These are phyloP conservation scores for Chrysochloris asiatica DNA, from an alignment of 2,113 vertebrate species.

Conservation along the genomic window DNA sequence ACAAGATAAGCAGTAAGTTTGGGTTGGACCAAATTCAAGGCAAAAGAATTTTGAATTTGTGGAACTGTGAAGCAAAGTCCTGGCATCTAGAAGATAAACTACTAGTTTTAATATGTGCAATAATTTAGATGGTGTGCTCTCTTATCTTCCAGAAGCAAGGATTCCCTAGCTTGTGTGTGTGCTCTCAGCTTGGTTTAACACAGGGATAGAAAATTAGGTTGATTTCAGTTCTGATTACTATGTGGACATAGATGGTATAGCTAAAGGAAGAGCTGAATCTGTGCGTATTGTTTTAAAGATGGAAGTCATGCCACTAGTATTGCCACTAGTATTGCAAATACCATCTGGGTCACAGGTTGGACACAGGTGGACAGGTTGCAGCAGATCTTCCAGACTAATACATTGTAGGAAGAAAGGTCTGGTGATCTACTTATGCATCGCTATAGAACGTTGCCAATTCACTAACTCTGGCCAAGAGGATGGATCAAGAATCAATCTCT, in stretches of 20 bases:
- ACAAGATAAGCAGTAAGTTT: background rate
- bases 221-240: background rate
- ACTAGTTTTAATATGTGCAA: background rate
- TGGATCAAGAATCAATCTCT: too few relatives aligned
- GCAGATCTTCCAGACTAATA: background rate
- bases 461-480: too few relatives aligned
- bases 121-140: background rate
- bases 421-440: too few relatives aligned
- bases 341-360: background rate
- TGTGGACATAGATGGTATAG: too few relatives aligned
- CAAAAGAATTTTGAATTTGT: background rate
- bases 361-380: background rate
- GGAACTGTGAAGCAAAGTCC: background rate
- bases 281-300: too few relatives aligned
- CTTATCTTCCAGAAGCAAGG: background rate
- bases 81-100: background rate
- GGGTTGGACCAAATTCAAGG: background rate
- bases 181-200: constrained; percentile 20
- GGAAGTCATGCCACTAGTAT: too few relatives aligned
- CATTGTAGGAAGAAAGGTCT: background rate
- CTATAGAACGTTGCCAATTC: too few relatives aligned
- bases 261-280: too few relatives aligned
- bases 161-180: background rate
- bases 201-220: background rate
- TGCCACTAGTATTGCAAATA: background rate